Evolutionary conservation across 2,888 invertebrate species (phyloP).

Genomic region (Pseudococcus jackbeardsleyi): DNA sequence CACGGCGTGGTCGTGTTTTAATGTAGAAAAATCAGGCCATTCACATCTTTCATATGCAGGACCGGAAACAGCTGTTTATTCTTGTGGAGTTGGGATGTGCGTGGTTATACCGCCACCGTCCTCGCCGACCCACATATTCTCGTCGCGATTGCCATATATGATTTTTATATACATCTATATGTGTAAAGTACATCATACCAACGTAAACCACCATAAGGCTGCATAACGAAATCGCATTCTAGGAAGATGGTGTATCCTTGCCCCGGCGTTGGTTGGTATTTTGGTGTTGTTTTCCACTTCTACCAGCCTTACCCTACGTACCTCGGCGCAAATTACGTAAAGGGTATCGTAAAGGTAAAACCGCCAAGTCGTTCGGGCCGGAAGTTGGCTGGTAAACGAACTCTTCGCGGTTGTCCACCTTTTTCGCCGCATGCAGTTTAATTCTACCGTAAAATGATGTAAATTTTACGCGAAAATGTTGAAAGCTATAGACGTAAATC

Average conservation of each 20-base stretch:
- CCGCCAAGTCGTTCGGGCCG: background rate
- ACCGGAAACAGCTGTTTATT: constrained; percentile 65
- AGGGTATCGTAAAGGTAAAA: background rate
- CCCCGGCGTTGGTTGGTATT: background rate
- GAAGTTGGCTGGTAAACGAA: background rate
- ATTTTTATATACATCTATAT: background rate
- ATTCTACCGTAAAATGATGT: background rate
- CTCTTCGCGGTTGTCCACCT: background rate
- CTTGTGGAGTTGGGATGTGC: constrained; percentile 46
- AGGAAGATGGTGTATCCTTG: constrained; percentile 25
- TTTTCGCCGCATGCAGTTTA: background rate
- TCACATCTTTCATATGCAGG: constrained; percentile 61
- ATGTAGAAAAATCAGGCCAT: constrained; percentile 61
- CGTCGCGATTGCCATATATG: constrained; percentile 47
- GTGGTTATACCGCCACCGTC: constrained; percentile 53
- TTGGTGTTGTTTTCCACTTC: background rate
- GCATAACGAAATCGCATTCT: constrained; percentile 23
- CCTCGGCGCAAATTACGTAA: constrained; percentile 17
- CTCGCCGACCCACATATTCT: constrained; percentile 39
- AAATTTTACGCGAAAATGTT: background rate
- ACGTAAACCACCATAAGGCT: background rate
- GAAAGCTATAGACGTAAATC: background rate
- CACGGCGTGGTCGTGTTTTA: constrained; percentile 60
- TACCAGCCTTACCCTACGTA: background rate
- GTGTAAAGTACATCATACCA: background rate